A percentile compares a stretch with the other conserved stretches of the same genome.
Evolutionary conservation across 2,797 vertebrate species (phyloP).

Genomic region (Dendrocincla fuliginosa): DNA sequence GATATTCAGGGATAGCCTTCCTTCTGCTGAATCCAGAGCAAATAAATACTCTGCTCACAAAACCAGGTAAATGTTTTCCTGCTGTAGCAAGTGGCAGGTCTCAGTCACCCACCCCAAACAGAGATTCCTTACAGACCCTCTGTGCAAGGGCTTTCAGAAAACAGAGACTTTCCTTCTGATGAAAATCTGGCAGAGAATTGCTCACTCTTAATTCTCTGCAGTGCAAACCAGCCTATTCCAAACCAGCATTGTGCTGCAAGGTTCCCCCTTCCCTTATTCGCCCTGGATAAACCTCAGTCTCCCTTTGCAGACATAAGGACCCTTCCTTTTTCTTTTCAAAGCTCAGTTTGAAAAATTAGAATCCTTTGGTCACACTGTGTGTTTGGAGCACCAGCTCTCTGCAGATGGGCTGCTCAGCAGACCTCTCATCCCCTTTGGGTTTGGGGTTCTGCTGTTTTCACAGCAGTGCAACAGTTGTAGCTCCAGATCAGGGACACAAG

Average conservation of each 20-base stretch:
- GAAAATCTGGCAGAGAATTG: background rate
- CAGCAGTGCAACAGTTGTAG: background rate
- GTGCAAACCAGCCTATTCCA: background rate
- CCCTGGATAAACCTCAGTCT: background rate
- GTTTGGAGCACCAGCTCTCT: background rate
- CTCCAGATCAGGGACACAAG: background rate
- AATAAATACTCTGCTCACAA: background rate
- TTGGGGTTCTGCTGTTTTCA: fast-evolving
- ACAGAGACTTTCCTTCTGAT: background rate
- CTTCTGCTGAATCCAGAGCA: background rate
- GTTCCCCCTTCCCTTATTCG: background rate
- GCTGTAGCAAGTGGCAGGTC: background rate
- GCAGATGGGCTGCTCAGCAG: background rate
- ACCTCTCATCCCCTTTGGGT: background rate
- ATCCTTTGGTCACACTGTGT: background rate
- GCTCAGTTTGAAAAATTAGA: background rate
- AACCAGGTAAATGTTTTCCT: background rate
- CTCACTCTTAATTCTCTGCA: background rate
- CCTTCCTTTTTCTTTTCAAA: background rate
- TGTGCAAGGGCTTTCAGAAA: background rate
- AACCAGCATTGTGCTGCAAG: background rate
- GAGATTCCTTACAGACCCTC: background rate
- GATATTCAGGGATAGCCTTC: background rate
- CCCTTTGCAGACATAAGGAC: background rate
- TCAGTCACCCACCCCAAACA: background rate